Evolutionary conservation across 2,797 vertebrate genomes (phyloP), one percentile per base, ranked within the genome.

Genomic region (Carduelis carduelis): DNA sequence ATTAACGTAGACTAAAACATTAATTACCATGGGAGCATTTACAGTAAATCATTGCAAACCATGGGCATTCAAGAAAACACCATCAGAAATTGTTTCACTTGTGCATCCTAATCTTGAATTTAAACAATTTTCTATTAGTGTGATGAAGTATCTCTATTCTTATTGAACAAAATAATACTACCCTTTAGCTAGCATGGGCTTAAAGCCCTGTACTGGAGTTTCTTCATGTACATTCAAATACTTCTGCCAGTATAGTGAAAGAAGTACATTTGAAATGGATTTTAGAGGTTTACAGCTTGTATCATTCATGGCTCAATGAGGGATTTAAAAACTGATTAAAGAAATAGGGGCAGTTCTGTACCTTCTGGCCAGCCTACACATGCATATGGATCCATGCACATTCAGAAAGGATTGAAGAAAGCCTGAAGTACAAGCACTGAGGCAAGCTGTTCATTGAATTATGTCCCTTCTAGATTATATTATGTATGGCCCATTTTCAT

Each of bases 1-100:
- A 93, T 96, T 96, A 96, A 95, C 90, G 91, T 5, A 96, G 56
- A 96, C 59, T 64, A 95, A 91, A 95, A 71, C 43, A 86, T 39
- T 92, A 97, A 97, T 96, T 98, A 92, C 35, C 52, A 76, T 41
- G 35, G 34, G 39, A 91, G 24, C 27, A 6, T 43, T 49, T 61
- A 65, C 32, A 35, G 55, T 39, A 88, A 90, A 43, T 61, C 70
- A 68, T 4, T 34, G 57, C 30, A 75, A 91, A 71, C 57, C 2
- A 1, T 19, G 34, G 85, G 60, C 76, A 88, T 4, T 2, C n/a
- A 70, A 74, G 9, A 2, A 9, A 81, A 78, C 30, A 61, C 32
- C 63, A 57, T 24, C 1, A 2, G 35, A 57, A 95, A 89, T 72
- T 35, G 59, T 82, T 76, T 84, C 12, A 39, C 30, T 68, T 80